Base-by-base conservation (phyloP, 2,888 invertebrate genomes). In the Mellilla xanthometata region DNA sequence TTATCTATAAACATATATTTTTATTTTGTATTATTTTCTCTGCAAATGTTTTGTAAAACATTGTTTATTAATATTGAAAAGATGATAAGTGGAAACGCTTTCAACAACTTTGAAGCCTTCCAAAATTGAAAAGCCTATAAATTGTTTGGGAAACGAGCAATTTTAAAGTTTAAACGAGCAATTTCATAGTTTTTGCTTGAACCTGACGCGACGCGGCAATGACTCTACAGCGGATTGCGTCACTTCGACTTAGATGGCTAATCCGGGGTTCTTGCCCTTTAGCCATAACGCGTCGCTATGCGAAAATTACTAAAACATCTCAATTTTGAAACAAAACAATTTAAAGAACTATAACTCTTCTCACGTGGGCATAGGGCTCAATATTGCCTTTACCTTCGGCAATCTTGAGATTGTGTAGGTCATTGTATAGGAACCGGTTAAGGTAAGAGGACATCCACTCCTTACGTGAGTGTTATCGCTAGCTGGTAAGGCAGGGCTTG, bases 221-320 rank as follows among this genome's bases (percentile, higher is more conserved):
- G 40, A 43, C 47, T 39, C 34, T 23, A 35, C 12, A 26, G 28
- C 34, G 2, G 34, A 30, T 49, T 46, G 45, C 52, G 48, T 49
- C 54, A 54, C 42, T 39, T 32, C 39, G 39, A 23, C 23, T 27
- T 42, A 31, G 28, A 27, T 43, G 19, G 35, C 39, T 41, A 30
- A 53, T 46, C 51, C 49, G 53, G 49, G 53, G 58, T 58, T 52
- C 51, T 53, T 55, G 55, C 32, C 52, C 58, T 48, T 33, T 33
- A 45, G 11, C 30, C 24, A 31, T 26, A 19, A 38, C 31, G 33
- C 41, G 19, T 32, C 22, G 38, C 41, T 12, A 45, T 40, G 47
- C 44, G 38, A 55, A 19, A 57, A 53, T 53, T 49, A 47, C 42
- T 43, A 41, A 52, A 52, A 53, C 51, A 43, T 34, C 49, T 51